Evolutionary conservation across 2,888 invertebrate genomes (phyloP), one percentile per base, ranked within the genome.

Genomic region (Chymomyza amoena): DNA sequence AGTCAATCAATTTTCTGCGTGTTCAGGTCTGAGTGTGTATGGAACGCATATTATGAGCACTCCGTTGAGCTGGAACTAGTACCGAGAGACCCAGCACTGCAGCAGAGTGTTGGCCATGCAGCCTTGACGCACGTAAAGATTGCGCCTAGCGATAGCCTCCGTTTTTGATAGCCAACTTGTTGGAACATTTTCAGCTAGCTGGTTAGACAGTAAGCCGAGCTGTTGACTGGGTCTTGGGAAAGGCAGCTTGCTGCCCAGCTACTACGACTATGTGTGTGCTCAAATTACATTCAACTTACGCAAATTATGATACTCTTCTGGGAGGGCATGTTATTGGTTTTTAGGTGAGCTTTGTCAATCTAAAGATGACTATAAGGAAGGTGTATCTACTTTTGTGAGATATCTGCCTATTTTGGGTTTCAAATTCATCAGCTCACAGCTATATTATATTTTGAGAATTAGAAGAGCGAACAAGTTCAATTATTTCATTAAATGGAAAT

Each of bases 1-100:
- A 84, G 83, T 84, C 83, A 84, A 84, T 84, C 83, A 84, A 84
- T 84, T 78, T 84, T 60, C 72, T 39, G 10, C 28, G 59, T 25
- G 18, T 18, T 54, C 16, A 18, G 4, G 16, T 54, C 15, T 36
- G n/a, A 15, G 61, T 39, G 36, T 28, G 36, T 18, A 10, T 45
- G 59, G 66, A 65, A 66, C 69, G 78, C 73, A 70, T 71, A 59
- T 77, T 78, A 78, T 78, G 68, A 63, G 69, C 62, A 61, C 71
- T n/a, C 20, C 61, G 57, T 63, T 9, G 18, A 56, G 59, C 32
- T 64, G 66, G 64, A 57, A 64, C 57, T 15, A 52, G 54, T 18
- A 20, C 5, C 18, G 15, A 56, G n/a, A n/a, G 36, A 16, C 50
- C 45, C 65, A 65, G 63, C 56, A 6, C 15, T 45, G 61, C 72